Conservation (phyloP, 2,113 vertebrate species). For the Pseudorhombus dupliciocellatus region DNA sequence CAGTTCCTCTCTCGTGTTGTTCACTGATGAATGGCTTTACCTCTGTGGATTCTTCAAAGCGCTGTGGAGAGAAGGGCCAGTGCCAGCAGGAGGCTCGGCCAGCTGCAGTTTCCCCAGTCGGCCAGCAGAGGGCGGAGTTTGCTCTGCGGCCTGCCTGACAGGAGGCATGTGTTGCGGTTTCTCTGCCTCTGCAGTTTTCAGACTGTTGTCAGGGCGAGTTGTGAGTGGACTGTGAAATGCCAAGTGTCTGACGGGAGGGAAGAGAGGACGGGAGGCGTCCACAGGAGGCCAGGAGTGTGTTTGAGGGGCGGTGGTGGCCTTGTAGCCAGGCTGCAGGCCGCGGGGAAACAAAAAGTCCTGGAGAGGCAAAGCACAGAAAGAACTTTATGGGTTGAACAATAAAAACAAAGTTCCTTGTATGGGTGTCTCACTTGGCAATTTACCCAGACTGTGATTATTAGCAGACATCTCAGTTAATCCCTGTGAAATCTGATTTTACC, state of each 20-base stretch:
- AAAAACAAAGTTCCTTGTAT: not conserved
- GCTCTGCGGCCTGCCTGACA: slow-evolving; percentile 12
- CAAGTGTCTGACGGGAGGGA: slow-evolving; percentile 71
- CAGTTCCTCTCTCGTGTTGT: not conserved
- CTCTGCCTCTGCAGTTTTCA: slow-evolving; percentile 8
- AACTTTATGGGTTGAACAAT: not conserved
- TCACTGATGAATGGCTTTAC: slow-evolving; percentile 36
- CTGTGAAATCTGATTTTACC: no score
- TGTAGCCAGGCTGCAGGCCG: slow-evolving; percentile 51
- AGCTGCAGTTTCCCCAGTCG: slow-evolving; percentile 42
- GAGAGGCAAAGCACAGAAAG: slow-evolving; percentile 4
- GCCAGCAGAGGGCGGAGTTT: slow-evolving; percentile 69
- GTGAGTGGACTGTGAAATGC: slow-evolving; percentile 66
- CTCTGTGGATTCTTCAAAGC: slow-evolving; percentile 35
- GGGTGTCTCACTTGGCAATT: not conserved
- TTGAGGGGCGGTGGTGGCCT: slow-evolving; percentile 4
- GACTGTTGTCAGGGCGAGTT: slow-evolving; percentile 21
- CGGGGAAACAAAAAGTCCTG: slow-evolving; percentile 81
- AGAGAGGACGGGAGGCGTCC: slow-evolving; percentile 43
- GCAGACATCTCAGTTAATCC: no score
- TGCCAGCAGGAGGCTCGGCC: slow-evolving; percentile 12
- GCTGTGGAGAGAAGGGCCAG: slow-evolving; percentile 4
- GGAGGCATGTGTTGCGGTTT: slow-evolving; percentile 40
- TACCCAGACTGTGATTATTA: not conserved
- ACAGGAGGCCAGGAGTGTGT: slow-evolving; percentile 24